These are phyloP conservation scores for Macrochelys suwanniensis DNA, from an alignment of 2,797 vertebrate species.

Conservation along the genomic window DNA sequence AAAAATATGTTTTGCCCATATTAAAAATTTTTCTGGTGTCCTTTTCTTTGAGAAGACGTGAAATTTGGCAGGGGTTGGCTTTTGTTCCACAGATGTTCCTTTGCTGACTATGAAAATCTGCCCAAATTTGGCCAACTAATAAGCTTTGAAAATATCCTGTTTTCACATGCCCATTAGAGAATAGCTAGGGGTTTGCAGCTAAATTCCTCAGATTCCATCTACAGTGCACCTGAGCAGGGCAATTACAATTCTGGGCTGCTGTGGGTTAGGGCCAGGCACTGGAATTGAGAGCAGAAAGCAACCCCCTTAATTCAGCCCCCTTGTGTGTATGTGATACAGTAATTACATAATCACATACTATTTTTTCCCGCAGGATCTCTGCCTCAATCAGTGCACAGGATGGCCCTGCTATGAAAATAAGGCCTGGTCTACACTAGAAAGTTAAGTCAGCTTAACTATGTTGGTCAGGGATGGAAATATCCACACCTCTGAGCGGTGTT, in stretches of 20 bases:
- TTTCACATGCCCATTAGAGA: not conserved
- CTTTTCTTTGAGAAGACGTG: not conserved
- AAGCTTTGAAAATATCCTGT: not conserved
- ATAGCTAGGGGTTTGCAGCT: not conserved
- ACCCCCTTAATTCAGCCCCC: not conserved
- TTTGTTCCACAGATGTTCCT: not conserved
- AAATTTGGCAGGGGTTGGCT: not conserved
- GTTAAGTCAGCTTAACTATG: not conserved
- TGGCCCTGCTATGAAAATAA: not conserved
- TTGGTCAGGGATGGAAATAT: not conserved
- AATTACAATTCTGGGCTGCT: not conserved
- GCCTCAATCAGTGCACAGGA: not conserved
- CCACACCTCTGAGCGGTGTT: not conserved
- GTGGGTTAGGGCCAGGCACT: not conserved
- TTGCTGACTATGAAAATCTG: not conserved
- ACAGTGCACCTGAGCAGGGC: not conserved
- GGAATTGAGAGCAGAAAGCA: not conserved
- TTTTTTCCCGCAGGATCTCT: not conserved
- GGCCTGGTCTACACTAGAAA: not conserved
- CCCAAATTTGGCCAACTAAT: not conserved
- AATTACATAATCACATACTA: not conserved
- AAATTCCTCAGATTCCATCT: not conserved
- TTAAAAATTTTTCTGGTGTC: not conserved
- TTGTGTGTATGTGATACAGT: not conserved
- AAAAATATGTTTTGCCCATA: not conserved